Conservation (phyloP, 1,140 invertebrate genomes). For the Sipha flava region DNA sequence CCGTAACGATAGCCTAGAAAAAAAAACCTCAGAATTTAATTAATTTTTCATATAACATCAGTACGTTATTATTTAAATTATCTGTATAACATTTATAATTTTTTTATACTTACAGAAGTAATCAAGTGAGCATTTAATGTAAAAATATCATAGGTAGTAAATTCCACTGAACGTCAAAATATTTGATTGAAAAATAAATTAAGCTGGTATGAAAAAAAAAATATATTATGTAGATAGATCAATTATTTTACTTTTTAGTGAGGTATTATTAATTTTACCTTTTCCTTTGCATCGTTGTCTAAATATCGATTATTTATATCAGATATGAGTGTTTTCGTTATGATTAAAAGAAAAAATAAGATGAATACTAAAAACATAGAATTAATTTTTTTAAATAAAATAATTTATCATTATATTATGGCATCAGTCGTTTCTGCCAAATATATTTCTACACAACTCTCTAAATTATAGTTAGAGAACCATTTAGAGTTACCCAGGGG, state of each 20-base stretch:
- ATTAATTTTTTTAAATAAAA: not conserved
- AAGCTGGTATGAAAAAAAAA: not conserved
- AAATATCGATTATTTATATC: slow-evolving; percentile 25
- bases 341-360: not conserved
- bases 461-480: too few relatives aligned
- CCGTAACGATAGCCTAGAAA: not conserved
- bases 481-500: too few relatives aligned
- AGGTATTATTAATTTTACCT: not conserved
- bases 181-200: slow-evolving; percentile 22
- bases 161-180: not conserved
- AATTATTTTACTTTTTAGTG: too few relatives aligned
- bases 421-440: too few relatives aligned
- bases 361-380: too few relatives aligned
- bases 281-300: slow-evolving; percentile 1
- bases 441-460: too few relatives aligned
- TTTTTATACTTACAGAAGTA: not conserved
- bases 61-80: too few relatives aligned
- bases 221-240: too few relatives aligned
- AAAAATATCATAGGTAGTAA: slow-evolving; percentile 14
- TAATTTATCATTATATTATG: not conserved
- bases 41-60: too few relatives aligned
- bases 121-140: slow-evolving; percentile 20
- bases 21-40: too few relatives aligned
- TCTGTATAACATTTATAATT: too few relatives aligned
- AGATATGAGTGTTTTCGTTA: not conserved